Percentiles rank a stretch among this genome's conserved stretches.
phyloP scores from a whole-genome alignment of 1,140 invertebrate genomes.

The Cardiocondyla obscurior region DNA sequence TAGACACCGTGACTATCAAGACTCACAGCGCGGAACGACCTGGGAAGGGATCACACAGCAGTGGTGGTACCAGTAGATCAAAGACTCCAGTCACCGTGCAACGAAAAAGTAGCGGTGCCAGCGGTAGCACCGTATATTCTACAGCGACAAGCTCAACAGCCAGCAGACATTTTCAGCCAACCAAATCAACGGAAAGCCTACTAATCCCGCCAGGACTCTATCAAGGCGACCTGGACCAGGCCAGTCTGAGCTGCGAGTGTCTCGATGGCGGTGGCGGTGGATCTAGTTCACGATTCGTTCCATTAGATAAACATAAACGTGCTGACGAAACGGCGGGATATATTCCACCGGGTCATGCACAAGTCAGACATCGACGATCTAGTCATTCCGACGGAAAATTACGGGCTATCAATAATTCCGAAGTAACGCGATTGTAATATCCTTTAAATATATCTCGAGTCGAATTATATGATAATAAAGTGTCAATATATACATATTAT shows the following conservation, averaged over 20 bases:
- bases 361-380: constrained; percentile 79
- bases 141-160: constrained; percentile 76
- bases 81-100: constrained; percentile 84
- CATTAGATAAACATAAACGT: constrained; percentile 77
- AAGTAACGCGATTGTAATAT: constrained; percentile 82
- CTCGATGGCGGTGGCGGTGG: constrained; percentile 83
- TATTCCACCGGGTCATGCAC: constrained; percentile 73
- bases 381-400: constrained; percentile 83
- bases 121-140: constrained; percentile 70
- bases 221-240: constrained; percentile 85
- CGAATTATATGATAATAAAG: constrained; percentile 31
- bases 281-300: constrained; percentile 73
- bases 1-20: constrained; percentile 87
- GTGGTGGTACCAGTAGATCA: constrained; percentile 65
- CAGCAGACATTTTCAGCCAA: constrained; percentile 85
- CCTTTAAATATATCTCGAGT: constrained; percentile 22
- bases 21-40: constrained; percentile 84
- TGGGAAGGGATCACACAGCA: constrained; percentile 78
- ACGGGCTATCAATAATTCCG: constrained; percentile 79
- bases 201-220: constrained; percentile 85
- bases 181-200: constrained; percentile 91
- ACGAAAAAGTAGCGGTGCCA: constrained; percentile 75
- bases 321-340: constrained; percentile 63
- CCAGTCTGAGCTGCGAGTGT: constrained; percentile 88
- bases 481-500: background rate